Base-by-base conservation (phyloP, 2,888 invertebrate species). In the Andrena trimmerana region DNA sequence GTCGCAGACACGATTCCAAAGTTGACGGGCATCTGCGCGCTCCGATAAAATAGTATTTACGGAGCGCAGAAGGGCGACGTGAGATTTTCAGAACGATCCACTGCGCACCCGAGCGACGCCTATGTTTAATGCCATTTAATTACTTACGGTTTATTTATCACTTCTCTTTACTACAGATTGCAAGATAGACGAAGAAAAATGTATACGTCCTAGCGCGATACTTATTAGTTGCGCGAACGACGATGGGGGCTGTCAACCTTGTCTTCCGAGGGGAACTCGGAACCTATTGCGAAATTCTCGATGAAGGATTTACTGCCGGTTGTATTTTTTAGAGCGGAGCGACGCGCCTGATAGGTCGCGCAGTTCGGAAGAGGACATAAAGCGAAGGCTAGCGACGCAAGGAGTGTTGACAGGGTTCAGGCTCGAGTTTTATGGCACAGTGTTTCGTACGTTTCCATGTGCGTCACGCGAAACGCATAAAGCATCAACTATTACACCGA, bases 201-300 rank as follows among this genome's bases (percentile, higher is more conserved):
- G 42, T 29, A n/a, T 57, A 68, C 1, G 13, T 16, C 24, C 72
- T 62, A 73, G 27, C 36, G 8, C 3, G 16, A 33, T 20, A 8
- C 2, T 10, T 8, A 60, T 67, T 67, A 24, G 16, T 0, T 7
- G 73, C 50, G 63, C 81, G 82, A 81, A 73, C 81, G 67, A 73
- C 82, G 50, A 29, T 36, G 52, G n/a, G n/a, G 10, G 20, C 31
- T 27, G 10, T 31, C 10, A 16, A 27, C 0, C 3, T 24, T 20
- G 13, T 20, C 33, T 33, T 8, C 31, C 4, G 16, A 42, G 42
- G 1, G 42, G 16, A 16, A 42, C 42, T 42, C 20, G 13, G 42
- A 0, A 16, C 54, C 20, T 27, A 57, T 57, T 57, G 24, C 10
- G 10, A 24, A 10, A 57, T 10, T 8, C 1, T 27, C 2, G 57